Conservation (phyloP, 2,888 invertebrate species). For the Oxycera nigricornis region DNA sequence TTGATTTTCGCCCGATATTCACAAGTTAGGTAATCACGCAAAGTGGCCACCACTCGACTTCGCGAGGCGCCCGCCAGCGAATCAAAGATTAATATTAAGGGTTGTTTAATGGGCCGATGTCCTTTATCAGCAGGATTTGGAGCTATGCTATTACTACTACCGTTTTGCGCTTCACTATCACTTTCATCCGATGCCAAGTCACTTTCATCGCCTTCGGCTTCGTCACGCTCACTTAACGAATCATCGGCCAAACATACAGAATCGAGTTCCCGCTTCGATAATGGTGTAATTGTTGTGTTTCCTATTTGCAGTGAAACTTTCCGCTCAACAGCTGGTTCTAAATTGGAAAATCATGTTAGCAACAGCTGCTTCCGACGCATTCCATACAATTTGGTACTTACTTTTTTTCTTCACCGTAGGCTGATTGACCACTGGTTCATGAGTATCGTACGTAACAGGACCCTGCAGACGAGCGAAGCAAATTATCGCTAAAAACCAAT, state of each 20-base stretch:
- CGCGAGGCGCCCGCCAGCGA: constrained; percentile 84
- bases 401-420: constrained; percentile 65
- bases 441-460: constrained; percentile 72
- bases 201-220: constrained; percentile 83
- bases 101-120: constrained; percentile 61
- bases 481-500: constrained; percentile 97
- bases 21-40: constrained; percentile 89
- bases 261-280: constrained; percentile 64
- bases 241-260: constrained; percentile 74
- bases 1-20: constrained; percentile 79
- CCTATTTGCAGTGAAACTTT: constrained; percentile 71
- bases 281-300: constrained; percentile 70
- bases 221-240: constrained; percentile 74
- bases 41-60: constrained; percentile 83
- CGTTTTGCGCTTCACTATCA: constrained; percentile 53
- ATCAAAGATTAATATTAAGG: constrained; percentile 95
- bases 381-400: constrained; percentile 48
- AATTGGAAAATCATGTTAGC: constrained; percentile 23
- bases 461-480: constrained; percentile 89
- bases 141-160: constrained; percentile 34
- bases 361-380: neutral
- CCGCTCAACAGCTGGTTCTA: constrained; percentile 58
- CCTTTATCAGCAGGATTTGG: constrained; percentile 31
- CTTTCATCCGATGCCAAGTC: constrained; percentile 67
- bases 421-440: constrained; percentile 66